phyloP scores from a whole-genome alignment of 2,888 invertebrate genomes.

The Cecidostiba fungosa region DNA sequence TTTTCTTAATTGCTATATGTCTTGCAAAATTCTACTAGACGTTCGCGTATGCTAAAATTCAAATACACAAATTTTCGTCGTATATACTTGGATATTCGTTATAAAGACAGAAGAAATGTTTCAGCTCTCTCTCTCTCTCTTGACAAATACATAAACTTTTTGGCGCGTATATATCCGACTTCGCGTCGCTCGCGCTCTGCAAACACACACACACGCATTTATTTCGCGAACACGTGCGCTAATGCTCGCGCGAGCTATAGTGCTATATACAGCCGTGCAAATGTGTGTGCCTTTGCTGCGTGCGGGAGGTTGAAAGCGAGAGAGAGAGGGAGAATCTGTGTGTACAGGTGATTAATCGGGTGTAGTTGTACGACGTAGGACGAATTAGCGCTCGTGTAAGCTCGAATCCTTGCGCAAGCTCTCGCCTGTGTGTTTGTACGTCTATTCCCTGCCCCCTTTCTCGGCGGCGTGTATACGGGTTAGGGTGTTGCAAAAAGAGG shows the following conservation, averaged over 20 bases:
- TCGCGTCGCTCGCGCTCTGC: background rate
- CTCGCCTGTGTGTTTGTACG: constrained; percentile 27
- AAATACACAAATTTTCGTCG: background rate
- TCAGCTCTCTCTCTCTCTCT: background rate
- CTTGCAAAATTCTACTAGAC: too few species aligned
- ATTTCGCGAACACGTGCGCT: background rate
- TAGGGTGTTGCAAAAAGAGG: too few species aligned
- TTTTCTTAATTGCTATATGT: background rate
- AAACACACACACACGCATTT: background rate
- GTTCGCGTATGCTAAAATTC: background rate
- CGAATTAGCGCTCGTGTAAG: constrained; percentile 60
- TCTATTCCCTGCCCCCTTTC: background rate
- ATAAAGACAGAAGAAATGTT: background rate
- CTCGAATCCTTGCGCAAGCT: constrained; percentile 50
- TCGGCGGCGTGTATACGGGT: background rate
- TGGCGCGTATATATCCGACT: too few species aligned
- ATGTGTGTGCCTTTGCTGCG: background rate
- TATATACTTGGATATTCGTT: background rate
- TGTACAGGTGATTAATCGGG: constrained; percentile 60
- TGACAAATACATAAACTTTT: background rate
- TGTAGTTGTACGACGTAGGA: constrained; percentile 47
- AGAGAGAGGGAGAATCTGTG: constrained; percentile 32
- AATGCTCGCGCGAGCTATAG: background rate
- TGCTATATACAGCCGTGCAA: too few species aligned
- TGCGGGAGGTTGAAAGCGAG: background rate